phyloP scores from a whole-genome alignment of 2,113 vertebrate species.

The Jaculus jaculus region DNA sequence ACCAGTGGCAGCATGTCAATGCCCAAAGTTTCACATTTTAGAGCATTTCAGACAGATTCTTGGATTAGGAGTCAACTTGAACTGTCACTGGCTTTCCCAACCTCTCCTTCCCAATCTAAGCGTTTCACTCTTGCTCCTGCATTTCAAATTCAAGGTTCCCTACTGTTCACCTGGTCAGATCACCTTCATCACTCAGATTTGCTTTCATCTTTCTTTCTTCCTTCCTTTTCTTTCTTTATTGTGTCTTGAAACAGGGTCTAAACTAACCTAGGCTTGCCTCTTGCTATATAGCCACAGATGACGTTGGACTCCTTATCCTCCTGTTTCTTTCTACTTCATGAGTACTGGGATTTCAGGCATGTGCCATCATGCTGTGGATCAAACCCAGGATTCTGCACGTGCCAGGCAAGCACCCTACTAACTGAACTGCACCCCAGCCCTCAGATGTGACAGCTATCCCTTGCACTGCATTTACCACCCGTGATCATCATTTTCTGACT shows the following conservation, averaged over 20 bases:
- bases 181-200: neutral
- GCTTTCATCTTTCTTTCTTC: neutral
- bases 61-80: neutral
- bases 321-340: neutral
- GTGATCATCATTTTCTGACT: neutral
- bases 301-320: neutral
- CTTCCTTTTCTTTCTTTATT: neutral
- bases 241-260: too few relatives aligned
- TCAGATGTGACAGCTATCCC: neutral
- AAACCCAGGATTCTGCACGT: neutral
- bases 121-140: neutral
- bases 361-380: neutral
- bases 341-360: neutral
- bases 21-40: neutral
- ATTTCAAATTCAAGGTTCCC: neutral
- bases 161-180: neutral
- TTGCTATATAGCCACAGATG: neutral
- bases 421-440: neutral
- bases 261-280: neutral
- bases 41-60: neutral
- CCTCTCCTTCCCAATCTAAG: neutral
- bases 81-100: neutral
- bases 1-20: too few relatives aligned
- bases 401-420: neutral
- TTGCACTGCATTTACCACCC: neutral